Percentiles rank a stretch among this genome's conserved stretches.
Conservation (phyloP, 2,113 vertebrate genomes). For the Eretmochelys imbricata region DNA sequence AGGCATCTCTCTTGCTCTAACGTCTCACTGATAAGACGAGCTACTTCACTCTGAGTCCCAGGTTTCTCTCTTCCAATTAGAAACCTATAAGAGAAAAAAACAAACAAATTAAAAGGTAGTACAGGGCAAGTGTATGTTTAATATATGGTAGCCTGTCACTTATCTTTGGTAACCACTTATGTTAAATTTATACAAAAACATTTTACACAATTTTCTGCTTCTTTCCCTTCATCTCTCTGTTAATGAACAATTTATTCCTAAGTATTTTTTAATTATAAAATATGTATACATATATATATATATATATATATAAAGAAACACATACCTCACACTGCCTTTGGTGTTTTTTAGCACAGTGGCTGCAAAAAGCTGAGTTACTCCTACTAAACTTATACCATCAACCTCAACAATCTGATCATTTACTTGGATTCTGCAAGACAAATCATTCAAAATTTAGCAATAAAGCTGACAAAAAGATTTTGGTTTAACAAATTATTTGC, state of each 20-base stretch:
- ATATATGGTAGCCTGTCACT: neutral
- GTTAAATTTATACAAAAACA: neutral
- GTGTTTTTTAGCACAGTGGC: conserved; percentile 95
- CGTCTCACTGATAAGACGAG: conserved; percentile 93
- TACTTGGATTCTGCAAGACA: conserved; percentile 87
- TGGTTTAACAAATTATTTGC: neutral
- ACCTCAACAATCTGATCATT: conserved; percentile 96
- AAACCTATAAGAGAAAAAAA: conserved; percentile 78
- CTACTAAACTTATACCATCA: conserved; percentile 91
- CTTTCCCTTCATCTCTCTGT: neutral
- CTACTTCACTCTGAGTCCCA: conserved; percentile 91
- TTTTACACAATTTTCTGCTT: neutral
- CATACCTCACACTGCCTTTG: conserved; percentile 91
- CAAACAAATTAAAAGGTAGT: neutral
- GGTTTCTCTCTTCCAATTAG: conserved; percentile 93
- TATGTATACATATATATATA: neutral
- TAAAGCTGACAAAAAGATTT: neutral
- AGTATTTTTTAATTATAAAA: neutral
- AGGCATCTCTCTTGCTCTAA: conserved; percentile 90
- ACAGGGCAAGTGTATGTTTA: neutral
- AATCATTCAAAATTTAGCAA: conserved; percentile 8
- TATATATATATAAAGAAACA: neutral
- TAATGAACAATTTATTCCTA: neutral
- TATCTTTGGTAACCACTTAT: neutral
- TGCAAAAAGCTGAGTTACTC: conserved; percentile 93